Percentiles rank a stretch among this genome's conserved stretches.
phyloP scores from a whole-genome alignment of 2,797 vertebrate genomes.

The Pipistrellus kuhlii region DNA sequence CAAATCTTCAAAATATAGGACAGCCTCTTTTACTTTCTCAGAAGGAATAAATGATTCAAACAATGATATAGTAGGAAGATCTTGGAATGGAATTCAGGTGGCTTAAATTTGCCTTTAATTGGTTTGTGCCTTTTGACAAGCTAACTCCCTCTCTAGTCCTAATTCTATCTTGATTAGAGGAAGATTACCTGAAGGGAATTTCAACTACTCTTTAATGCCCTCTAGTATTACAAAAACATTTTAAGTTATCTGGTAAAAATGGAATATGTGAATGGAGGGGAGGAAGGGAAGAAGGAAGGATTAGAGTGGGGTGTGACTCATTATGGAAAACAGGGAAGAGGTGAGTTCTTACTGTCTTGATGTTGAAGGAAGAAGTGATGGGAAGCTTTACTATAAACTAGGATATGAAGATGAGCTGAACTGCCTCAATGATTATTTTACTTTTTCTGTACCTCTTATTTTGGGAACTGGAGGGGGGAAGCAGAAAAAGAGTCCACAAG shows the following conservation, averaged over 20 bases:
- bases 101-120: not conserved
- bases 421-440: not conserved
- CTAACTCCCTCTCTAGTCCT: not conserved
- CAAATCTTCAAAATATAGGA: slow-evolving; percentile 1
- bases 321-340: not conserved
- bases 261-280: not conserved
- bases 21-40: not conserved
- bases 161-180: not conserved
- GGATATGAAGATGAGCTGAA: not conserved
- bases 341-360: not conserved
- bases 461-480: not conserved
- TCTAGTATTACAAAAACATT: not conserved
- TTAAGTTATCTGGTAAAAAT: not conserved
- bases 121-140: slow-evolving; percentile 13
- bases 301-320: not conserved
- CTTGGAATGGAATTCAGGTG: not conserved
- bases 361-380: not conserved
- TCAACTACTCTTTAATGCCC: not conserved
- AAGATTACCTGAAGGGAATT: not conserved
- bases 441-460: not conserved
- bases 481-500: not conserved
- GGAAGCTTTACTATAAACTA: not conserved
- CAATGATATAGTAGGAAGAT: not conserved
- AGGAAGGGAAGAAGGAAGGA: not conserved
- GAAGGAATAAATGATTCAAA: not conserved